phyloP scores from a whole-genome alignment of 2,113 vertebrate genomes.

The Phoxinus phoxinus region DNA sequence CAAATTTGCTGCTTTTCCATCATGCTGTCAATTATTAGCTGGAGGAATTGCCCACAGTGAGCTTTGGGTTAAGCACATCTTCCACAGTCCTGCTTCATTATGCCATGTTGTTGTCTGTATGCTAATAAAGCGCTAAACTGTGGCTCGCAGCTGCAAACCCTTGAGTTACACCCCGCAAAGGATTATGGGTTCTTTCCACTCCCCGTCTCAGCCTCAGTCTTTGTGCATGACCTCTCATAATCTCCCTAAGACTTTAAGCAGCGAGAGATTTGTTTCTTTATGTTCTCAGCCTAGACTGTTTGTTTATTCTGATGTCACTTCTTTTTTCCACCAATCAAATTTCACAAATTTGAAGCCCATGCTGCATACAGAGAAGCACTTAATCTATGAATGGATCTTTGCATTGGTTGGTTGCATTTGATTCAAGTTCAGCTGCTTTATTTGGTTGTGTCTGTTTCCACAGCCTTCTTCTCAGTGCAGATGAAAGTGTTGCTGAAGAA shows the following conservation, averaged over 20 bases:
- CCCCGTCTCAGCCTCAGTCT: slow-evolving; percentile 33
- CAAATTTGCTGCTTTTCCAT: slow-evolving; percentile 46
- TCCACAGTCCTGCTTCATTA: slow-evolving; percentile 4
- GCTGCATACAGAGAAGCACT: background rate
- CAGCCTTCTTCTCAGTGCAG: slow-evolving; percentile 87
- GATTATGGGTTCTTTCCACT: slow-evolving; percentile 42
- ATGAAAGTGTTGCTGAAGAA: slow-evolving; percentile 77
- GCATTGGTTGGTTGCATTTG: background rate
- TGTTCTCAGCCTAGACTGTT: slow-evolving; percentile 8
- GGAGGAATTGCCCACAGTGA: background rate
- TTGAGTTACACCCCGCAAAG: slow-evolving; percentile 19
- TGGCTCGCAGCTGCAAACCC: slow-evolving; percentile 19
- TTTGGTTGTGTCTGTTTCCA: slow-evolving; percentile 35
- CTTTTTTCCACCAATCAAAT: slow-evolving; percentile 22
- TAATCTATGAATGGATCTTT: background rate
- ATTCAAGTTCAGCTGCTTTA: slow-evolving; percentile 1
- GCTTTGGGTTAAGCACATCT: slow-evolving; percentile 12
- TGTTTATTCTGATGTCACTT: slow-evolving; percentile 22
- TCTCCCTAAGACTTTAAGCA: slow-evolving; percentile 64
- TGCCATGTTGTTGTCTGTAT: slow-evolving; percentile 12
- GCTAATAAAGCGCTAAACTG: slow-evolving; percentile 41
- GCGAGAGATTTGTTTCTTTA: slow-evolving; percentile 52
- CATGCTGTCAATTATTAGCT: slow-evolving; percentile 39
- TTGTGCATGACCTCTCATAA: slow-evolving; percentile 60
- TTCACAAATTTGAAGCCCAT: background rate